These are phyloP conservation scores for Hemichromis elongatus DNA, from an alignment of 2,113 vertebrate genomes.

Conservation along the genomic window DNA sequence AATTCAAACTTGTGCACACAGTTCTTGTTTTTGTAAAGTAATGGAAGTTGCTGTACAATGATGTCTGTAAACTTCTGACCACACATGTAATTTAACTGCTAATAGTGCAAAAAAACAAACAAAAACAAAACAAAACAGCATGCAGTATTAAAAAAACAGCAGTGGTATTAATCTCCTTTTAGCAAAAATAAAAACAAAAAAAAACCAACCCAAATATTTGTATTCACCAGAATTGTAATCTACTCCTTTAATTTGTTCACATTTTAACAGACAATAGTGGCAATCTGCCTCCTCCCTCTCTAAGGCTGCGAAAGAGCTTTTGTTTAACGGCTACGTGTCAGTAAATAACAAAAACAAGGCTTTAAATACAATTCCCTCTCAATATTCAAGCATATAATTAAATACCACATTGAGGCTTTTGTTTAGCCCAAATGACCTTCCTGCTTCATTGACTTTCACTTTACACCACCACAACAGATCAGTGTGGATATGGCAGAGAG, in stretches of 20 bases:
- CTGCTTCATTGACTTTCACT: slow-evolving; percentile 31
- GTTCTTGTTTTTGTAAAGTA: not conserved
- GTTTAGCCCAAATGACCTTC: slow-evolving; percentile 21
- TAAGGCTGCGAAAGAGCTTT: not conserved
- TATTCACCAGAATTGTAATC: not conserved
- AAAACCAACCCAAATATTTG: not conserved
- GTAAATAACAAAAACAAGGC: not conserved
- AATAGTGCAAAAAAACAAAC: not conserved
- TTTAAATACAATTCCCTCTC: not conserved
- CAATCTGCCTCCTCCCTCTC: not conserved
- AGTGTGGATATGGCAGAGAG: not conserved
- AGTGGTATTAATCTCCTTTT: not conserved
- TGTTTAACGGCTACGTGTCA: not conserved
- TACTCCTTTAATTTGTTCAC: not conserved
- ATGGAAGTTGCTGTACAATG: not conserved
- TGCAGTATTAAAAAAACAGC: not conserved
- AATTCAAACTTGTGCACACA: not conserved
- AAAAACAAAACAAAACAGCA: too few species aligned
- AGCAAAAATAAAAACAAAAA: not conserved
- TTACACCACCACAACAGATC: slow-evolving; percentile 24
- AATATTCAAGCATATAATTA: not conserved
- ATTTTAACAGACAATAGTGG: not conserved
- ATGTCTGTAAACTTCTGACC: not conserved
- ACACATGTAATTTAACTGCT: not conserved
- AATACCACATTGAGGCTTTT: not conserved